Evolutionary conservation across 1,140 invertebrate species (phyloP).

Genomic region (Drosophila parvula): DNA sequence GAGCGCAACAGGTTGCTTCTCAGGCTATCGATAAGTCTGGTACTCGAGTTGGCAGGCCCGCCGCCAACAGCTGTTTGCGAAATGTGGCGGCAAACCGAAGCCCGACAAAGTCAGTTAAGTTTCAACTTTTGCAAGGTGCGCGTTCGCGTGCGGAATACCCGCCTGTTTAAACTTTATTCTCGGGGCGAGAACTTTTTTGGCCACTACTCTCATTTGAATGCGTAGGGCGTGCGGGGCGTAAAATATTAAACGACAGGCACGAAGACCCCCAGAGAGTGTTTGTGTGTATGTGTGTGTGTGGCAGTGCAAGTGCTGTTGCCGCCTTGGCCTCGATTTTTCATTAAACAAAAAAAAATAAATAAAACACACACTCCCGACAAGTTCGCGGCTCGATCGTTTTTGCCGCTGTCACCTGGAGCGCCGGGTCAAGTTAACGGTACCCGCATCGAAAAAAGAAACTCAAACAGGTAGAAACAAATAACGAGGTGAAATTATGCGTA

Average conservation of each 20-base stretch:
- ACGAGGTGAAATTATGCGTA: constrained; percentile 67
- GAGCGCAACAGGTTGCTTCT: not conserved
- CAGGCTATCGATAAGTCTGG: not conserved
- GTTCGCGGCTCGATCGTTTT: constrained; percentile 18
- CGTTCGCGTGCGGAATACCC: constrained; percentile 26
- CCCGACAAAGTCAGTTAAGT: constrained; percentile 24
- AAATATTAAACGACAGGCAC: constrained; percentile 23
- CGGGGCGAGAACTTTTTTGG: constrained; percentile 38
- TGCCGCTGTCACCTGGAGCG: constrained; percentile 43
- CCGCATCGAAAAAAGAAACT: constrained; percentile 69
- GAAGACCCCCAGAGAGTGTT: constrained; percentile 1
- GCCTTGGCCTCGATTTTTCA: constrained; percentile 9
- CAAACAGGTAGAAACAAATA: constrained; percentile 51
- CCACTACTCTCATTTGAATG: constrained; percentile 32
- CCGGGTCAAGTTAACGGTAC: constrained; percentile 77
- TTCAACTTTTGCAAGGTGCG: constrained; percentile 42
- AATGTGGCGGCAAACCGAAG: constrained; percentile 42
- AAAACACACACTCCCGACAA: constrained; percentile 16
- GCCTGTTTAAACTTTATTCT: constrained; percentile 5
- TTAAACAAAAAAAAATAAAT: constrained; percentile 8
- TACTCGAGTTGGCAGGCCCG: constrained; percentile 1
- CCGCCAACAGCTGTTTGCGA: constrained; percentile 26
- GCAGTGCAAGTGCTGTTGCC: constrained; percentile 29
- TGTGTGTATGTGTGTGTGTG: not conserved
- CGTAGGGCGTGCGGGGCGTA: constrained; percentile 32